Base-by-base conservation (phyloP, 2,797 vertebrate genomes). In the Notolabrus celidotus region DNA sequence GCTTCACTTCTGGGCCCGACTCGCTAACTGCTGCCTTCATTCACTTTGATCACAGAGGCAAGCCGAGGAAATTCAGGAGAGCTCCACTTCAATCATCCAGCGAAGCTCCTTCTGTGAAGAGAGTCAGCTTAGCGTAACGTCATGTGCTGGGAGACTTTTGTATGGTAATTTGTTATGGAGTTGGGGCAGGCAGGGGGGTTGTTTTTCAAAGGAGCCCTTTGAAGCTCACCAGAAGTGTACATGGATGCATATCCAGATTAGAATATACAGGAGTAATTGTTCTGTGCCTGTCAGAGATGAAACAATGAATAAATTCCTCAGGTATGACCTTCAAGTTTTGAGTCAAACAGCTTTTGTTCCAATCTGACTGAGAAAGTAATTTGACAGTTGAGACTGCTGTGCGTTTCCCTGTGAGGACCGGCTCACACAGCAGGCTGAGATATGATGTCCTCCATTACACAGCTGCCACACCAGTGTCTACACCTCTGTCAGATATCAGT, bases 41-140 rank as follows among this genome's bases (percentile, higher is more conserved):
- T 74, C 85, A 74, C 92, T 93, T 93, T 94, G 91, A 94, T 93
- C 88, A 89, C 23, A 1, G 62, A 89, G 71, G 57, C 60, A 29
- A 86, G 79, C 75, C 43, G 77, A 80, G 57, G 78, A 84, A 81
- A 90, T 88, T 82, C 88, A 84, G 53, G 78, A 80, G 71, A 84
- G 82, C 85, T 83, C 49, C 17, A 87, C 87, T 89, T 89, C 87
- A 90, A 86, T 91, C 89, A 86, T 75, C 45, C 74, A 51, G 77
- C 20, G 7, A 61, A 59, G 77, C 72, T 60, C 45, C 22, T 50
- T 72, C 62, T 76, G 79, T 84, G 82, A 86, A 71, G 75, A 83
- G 67, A 81, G 60, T 66, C 74, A 46, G 58, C 15, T 82, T 73
- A 49, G 74, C 66, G 80, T 64, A 49, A 73, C 55, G 17, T 71